Evolutionary conservation across 1,140 invertebrate species (phyloP), one percentile per base, ranked within the genome.

Genomic region (Cyclargus thomasi): DNA sequence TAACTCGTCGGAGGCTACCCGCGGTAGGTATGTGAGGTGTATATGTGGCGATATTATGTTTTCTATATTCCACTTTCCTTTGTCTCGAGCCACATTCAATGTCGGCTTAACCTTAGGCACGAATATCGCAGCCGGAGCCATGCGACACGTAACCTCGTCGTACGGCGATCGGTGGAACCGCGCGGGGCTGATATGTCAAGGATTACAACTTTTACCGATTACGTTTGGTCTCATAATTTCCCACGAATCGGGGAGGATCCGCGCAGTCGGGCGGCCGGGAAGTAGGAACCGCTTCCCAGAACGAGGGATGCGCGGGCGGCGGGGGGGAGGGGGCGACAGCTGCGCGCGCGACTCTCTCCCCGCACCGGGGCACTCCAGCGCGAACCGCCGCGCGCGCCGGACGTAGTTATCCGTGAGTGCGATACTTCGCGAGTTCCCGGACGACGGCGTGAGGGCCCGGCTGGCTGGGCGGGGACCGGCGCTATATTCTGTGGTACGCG

Each of bases 241-340:
- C 80, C 79, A 77, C 66, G 73, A 67, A 65, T 74, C 66, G 75
- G 74, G 82, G 72, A 81, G 80, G 73, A 74, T 79, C 75, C 67
- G 66, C 72, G 69, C 62, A 74, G 75, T 72, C 76, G 81, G 83
- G 78, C 79, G 70, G 74, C 80, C 80, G 87, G 87, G 87, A 90
- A 88, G 85, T 81, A 88, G 87, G 87, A 90, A 90, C 87, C 82
- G 86, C 85, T 90, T 90, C 86, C 86, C 86, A 89, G 86, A 89
- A 89, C 83, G 86, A 89, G 86, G 85, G 83, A 79, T 80, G 76
- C 73, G 72, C 67, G 67, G 70, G 66, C 64, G 67, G 53, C 76
- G 62, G 67, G 69, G 69, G 70, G 76, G 74, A 73, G 77, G 74
- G 68, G 72, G 75, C 83, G 83, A 82, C 84, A 81, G 83, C 83